Conservation (phyloP, 1,140 invertebrate species). For the Zaprionus africanus region DNA sequence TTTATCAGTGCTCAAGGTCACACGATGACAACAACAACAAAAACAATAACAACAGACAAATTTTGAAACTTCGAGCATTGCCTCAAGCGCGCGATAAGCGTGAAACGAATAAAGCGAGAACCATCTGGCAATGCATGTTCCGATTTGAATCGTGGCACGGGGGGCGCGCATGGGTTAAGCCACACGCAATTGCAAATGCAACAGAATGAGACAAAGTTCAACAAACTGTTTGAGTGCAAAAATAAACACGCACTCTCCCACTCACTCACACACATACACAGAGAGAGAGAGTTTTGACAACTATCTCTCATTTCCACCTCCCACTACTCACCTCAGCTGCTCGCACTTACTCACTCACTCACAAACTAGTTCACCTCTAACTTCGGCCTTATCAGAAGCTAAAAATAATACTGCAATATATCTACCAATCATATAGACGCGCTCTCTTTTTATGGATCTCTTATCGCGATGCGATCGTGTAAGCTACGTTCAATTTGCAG, state of each 20-base stretch:
- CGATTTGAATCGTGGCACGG: not conserved
- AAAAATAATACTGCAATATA: slow-evolving; percentile 1
- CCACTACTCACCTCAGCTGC: not conserved
- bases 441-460: not conserved
- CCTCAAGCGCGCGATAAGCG: slow-evolving; percentile 30
- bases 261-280: not conserved
- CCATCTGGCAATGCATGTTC: slow-evolving; percentile 15
- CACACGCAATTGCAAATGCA: slow-evolving; percentile 22
- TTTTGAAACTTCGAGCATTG: slow-evolving; percentile 8
- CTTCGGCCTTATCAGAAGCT: slow-evolving; percentile 1
- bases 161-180: not conserved
- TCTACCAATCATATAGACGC: not conserved
- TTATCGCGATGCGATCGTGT: not conserved
- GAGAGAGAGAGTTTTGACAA: not conserved
- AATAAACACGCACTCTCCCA: slow-evolving; percentile 36
- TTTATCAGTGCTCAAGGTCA: slow-evolving; percentile 51
- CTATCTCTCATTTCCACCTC: not conserved
- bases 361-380: not conserved
- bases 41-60: slow-evolving; percentile 11
- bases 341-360: not conserved
- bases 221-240: slow-evolving; percentile 50
- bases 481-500: not conserved
- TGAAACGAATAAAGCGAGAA: slow-evolving; percentile 11
- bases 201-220: slow-evolving; percentile 49
- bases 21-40: slow-evolving; percentile 4